These are phyloP conservation scores for Leptinotarsa undecemlineata DNA, from an alignment of 1,140 invertebrate genomes.

Conservation along the genomic window DNA sequence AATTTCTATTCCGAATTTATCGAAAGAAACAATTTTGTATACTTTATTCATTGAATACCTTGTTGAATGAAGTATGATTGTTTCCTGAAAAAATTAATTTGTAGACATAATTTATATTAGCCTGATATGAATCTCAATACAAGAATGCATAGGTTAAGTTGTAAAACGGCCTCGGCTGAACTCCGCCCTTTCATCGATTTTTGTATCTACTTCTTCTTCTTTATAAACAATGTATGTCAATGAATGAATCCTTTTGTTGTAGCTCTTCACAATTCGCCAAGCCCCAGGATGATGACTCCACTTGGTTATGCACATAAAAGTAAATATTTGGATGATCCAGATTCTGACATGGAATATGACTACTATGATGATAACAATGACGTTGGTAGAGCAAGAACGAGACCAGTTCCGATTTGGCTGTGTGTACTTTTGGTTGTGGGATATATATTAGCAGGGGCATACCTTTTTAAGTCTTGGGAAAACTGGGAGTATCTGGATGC, in stretches of 20 bases:
- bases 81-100: no score
- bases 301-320: constrained; percentile 68
- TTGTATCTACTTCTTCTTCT: no score
- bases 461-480: constrained; percentile 85
- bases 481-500: constrained; percentile 88
- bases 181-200: no score
- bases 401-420: constrained; percentile 88
- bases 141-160: no score
- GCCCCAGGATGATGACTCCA: constrained; percentile 69
- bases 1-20: no score
- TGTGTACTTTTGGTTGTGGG: constrained; percentile 86
- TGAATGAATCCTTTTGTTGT: neutral
- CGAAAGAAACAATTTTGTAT: no score
- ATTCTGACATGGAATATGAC: constrained; percentile 59
- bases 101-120: no score
- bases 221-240: no score
- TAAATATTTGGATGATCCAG: constrained; percentile 58
- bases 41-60: no score
- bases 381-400: constrained; percentile 55
- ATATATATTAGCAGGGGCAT: constrained; percentile 86
- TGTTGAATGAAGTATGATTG: no score
- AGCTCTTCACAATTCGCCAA: constrained; percentile 48
- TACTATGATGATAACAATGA: constrained; percentile 54
- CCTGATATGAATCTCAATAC: no score
- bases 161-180: no score